Evolutionary conservation across 2,888 invertebrate genomes (phyloP).

Genomic region (Pterostichus madidus): DNA sequence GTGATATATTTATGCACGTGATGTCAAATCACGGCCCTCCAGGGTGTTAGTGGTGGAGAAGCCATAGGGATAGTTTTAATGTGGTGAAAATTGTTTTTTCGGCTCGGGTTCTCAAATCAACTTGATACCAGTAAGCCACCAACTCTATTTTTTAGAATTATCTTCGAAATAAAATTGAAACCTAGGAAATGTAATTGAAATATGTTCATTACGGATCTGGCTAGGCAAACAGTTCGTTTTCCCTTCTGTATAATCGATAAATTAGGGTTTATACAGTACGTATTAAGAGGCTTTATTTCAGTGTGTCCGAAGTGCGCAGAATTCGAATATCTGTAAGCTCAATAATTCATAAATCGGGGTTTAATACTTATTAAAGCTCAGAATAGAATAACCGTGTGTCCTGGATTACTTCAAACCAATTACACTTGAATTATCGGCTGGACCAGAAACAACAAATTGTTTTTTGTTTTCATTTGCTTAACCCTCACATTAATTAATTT

Average conservation of each 20-base stretch:
- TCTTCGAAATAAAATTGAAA: background rate
- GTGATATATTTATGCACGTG: too few relatives aligned
- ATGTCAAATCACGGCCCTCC: too few relatives aligned
- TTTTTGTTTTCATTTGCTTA: constrained; percentile 23
- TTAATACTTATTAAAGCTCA: constrained; percentile 65
- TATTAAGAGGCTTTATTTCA: constrained; percentile 59
- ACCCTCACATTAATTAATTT: too few relatives aligned
- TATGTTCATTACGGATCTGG: constrained; percentile 37
- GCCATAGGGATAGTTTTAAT: too few relatives aligned
- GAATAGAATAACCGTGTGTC: constrained; percentile 59
- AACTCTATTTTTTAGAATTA: background rate
- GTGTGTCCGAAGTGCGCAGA: constrained; percentile 55
- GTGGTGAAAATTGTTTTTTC: too few relatives aligned
- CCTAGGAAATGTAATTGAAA: background rate
- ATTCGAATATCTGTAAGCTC: constrained; percentile 64
- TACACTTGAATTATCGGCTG: constrained; percentile 41
- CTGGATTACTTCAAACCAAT: constrained; percentile 46
- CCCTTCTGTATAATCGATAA: constrained; percentile 64
- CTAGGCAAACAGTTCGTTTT: constrained; percentile 56
- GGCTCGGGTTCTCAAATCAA: too few relatives aligned
- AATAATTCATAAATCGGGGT: constrained; percentile 64
- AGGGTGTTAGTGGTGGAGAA: too few relatives aligned
- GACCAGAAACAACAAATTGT: constrained; percentile 26
- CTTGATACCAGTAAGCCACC: too few relatives aligned
- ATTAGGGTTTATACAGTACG: constrained; percentile 64